Percentiles rank a stretch among this genome's conserved stretches.
Conservation (phyloP, 2,888 invertebrate species). For the Bombyx huttoni region DNA sequence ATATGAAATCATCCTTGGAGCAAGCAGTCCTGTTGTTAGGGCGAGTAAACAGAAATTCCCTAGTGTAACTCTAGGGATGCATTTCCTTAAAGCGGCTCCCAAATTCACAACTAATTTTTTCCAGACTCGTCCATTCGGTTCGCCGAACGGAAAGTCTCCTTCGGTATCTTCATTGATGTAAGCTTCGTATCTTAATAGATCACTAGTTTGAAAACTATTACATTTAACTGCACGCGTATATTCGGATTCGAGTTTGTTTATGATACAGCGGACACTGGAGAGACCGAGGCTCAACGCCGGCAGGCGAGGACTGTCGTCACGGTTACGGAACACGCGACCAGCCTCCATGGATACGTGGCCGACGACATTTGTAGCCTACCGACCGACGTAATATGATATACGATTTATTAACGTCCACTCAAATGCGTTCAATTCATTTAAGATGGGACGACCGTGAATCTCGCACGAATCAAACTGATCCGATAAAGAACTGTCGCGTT, state of each 20-base stretch:
- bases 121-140: slow-evolving; percentile 48
- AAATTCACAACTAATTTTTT: slow-evolving; percentile 36
- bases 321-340: slow-evolving; percentile 50
- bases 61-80: slow-evolving; percentile 59
- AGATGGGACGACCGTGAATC: slow-evolving; percentile 30
- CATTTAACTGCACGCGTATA: slow-evolving; percentile 37
- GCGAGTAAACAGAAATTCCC: slow-evolving; percentile 54
- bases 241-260: slow-evolving; percentile 57
- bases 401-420: slow-evolving; percentile 36
- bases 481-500: slow-evolving; percentile 28
- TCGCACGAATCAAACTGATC: slow-evolving; percentile 27
- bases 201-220: slow-evolving; percentile 16
- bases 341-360: slow-evolving; percentile 59
- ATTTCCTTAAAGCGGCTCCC: slow-evolving; percentile 37
- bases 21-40: slow-evolving; percentile 45
- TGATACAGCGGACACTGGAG: slow-evolving; percentile 62
- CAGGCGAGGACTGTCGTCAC: slow-evolving; percentile 52
- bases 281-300: slow-evolving; percentile 55
- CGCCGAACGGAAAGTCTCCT: not conserved
- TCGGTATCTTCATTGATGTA: slow-evolving; percentile 30
- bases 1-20: slow-evolving; percentile 70
- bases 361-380: slow-evolving; percentile 35
- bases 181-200: slow-evolving; percentile 49
- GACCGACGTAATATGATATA: slow-evolving; percentile 21
- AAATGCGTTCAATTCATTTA: slow-evolving; percentile 35